These are phyloP conservation scores for Paratrypauchen microcephalus DNA, from an alignment of 2,797 vertebrate species.

Conservation along the genomic window DNA sequence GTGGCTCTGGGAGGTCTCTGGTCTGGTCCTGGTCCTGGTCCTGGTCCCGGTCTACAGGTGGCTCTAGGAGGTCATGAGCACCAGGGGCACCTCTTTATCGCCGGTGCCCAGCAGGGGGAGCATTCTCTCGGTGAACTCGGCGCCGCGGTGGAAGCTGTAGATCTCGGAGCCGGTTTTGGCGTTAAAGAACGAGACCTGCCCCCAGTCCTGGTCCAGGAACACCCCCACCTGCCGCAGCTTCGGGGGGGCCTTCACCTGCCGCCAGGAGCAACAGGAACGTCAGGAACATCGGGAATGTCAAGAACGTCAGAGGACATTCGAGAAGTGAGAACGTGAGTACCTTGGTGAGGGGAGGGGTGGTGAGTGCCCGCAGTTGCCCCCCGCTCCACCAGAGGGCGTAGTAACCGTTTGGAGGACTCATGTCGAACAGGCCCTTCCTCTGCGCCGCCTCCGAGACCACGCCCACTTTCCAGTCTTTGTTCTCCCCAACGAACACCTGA, in stretches of 20 bases:
- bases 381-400: conserved; percentile 76
- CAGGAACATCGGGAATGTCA: too few species aligned
- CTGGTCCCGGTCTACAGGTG: background rate
- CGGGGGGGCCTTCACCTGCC: conserved; percentile 61
- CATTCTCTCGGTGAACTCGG: conserved; percentile 60
- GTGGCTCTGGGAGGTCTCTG: conserved; percentile 32
- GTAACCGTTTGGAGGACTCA: conserved; percentile 73
- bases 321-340: conserved; percentile 29
- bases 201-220: conserved; percentile 74
- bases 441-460: conserved; percentile 69
- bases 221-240: conserved; percentile 71
- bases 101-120: conserved; percentile 75
- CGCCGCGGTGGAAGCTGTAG: conserved; percentile 49
- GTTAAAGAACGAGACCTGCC: conserved; percentile 76
- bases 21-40: background rate
- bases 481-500: conserved; percentile 76
- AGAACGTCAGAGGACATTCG: too few species aligned
- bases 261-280: too few species aligned
- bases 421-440: conserved; percentile 79
- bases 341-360: conserved; percentile 63
- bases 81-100: conserved; percentile 76
- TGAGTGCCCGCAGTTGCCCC: conserved; percentile 68
- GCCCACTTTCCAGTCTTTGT: conserved; percentile 79
- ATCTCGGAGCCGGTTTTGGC: conserved; percentile 70
- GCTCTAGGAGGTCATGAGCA: conserved; percentile 53